Percentiles rank a stretch among this genome's conserved stretches.
Conservation (phyloP, 2,797 vertebrate species). For the Yasuhikotakia modesta region DNA sequence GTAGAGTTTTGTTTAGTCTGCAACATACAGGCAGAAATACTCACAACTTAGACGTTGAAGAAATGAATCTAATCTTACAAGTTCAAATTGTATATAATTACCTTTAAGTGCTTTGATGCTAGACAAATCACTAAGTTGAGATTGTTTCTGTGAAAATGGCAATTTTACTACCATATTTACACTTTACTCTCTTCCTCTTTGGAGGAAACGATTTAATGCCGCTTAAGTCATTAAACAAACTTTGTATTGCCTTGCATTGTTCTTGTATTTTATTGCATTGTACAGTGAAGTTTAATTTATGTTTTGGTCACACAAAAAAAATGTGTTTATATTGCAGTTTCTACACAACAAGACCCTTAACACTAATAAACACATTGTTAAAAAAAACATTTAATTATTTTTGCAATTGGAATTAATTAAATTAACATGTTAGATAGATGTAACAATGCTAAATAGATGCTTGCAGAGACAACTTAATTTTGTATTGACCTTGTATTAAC, state of each 20-base stretch:
- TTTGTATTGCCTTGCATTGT: too few relatives aligned
- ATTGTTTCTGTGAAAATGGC: not conserved
- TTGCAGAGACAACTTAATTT: not conserved
- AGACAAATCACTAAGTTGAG: conserved; percentile 8
- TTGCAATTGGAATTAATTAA: not conserved
- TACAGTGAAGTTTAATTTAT: too few relatives aligned
- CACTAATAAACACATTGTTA: too few relatives aligned
- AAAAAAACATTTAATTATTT: not conserved
- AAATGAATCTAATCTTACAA: conserved; percentile 27
- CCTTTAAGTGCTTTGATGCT: conserved; percentile 15
- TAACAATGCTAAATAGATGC: too few relatives aligned
- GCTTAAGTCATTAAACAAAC: too few relatives aligned
- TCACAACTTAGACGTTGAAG: conserved; percentile 7
- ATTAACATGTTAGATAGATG: too few relatives aligned
- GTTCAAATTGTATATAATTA: conserved; percentile 17
- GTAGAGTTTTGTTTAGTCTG: conserved; percentile 46
- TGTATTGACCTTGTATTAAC: too few relatives aligned
- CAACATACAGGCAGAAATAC: conserved; percentile 9
- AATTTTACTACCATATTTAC: not conserved
- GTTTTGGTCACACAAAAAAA: too few relatives aligned
- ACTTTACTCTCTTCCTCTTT: not conserved
- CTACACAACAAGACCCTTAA: too few relatives aligned
- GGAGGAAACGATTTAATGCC: too few relatives aligned
- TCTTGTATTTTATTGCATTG: too few relatives aligned
- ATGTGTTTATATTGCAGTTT: too few relatives aligned